Evolutionary conservation across 1,140 invertebrate genomes (phyloP), one percentile per base, ranked within the genome.

Genomic region (Chymomyza costata): DNA sequence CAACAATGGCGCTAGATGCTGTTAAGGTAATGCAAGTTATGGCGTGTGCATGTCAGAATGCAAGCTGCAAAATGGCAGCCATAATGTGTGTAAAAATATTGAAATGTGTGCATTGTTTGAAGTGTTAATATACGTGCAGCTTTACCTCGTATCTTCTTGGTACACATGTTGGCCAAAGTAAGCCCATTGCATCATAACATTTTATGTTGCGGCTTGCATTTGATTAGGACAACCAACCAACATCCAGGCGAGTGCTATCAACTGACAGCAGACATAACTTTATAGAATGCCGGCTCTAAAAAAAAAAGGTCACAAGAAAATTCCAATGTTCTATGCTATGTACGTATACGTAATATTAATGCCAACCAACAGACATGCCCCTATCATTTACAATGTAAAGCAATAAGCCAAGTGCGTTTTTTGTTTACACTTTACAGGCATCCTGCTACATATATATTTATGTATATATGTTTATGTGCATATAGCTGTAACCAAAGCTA

Each of bases 21-120:
- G 47, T 47, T 39, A 45, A 55, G 54, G 47, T 55, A 58, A 31
- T 46, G 53, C 45, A 55, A 51, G 44, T 50, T 56, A 25, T 40
- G 68, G 35, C 57, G 65, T 45, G 21, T 58, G 55, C 60, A 63
- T 63, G 56, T 17, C 60, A 58, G 30, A 51, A 52, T 58, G 60
- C 55, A 47, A 38, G 30, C 21, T 13, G 8, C 17, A 14, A 13
- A 8, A 5, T 25, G 3, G 21, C 21, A 3, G 8, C 18, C 40
- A 28, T 43, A 43, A 43, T 28, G 2, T 30, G 1, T 16, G 21
- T 13, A 53, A 60, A 55, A 41, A 60, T 55, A 60, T 60, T 60
- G 48, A 55, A 51, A 60, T 55, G 57, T 60, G 57, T 49, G 51
- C 52, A 55, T 47, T 53, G 56, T 45, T 58, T 53, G 28, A 43